Evolutionary conservation across 2,888 invertebrate species (phyloP), one percentile per base, ranked within the genome.

Genomic region (Melolontha melolontha): DNA sequence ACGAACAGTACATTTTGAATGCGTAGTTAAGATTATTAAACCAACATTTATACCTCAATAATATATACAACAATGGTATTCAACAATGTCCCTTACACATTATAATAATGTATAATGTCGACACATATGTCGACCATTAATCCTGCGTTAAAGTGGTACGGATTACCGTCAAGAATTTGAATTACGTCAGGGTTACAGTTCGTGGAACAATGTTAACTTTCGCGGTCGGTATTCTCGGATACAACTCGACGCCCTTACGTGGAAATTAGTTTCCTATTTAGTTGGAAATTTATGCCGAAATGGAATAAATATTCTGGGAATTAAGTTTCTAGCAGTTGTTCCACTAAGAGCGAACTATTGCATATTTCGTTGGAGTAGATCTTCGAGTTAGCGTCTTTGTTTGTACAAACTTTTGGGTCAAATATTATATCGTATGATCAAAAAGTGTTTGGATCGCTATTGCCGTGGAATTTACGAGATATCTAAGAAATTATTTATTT

Each of bases 131-230:
- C 47, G n/a, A 59, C 14, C 29, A 59, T 59, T 44, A 59, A 59
- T 59, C 44, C 14, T 29, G 16, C 14, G 12, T 29, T 17, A 47
- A 47, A 59, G 41, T 17, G 55, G 41, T 40, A 57, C 14, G 47
- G 47, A 59, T 47, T 59, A 59, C 29, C 44, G 44, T 14, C 47
- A 59, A 59, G 59, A 59, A 59, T 59, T 59, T 47, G 59, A 47
- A 59, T 59, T 47, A 59, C 29, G 59, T 29, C 41, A 44, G 17
- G 29, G 34, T 34, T 44, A 41, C 29, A 59, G 16, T 47, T 59
- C 59, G 29, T 29, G 59, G 59, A 59, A 59, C 44, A 47, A 59
- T 59, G n/a, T 34, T 59, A 47, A 47, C 42, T 57, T 57, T 59
- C 11, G 59, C 27, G 27, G 22, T n/a, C 47, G 44, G 29, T 47